Base-by-base conservation (phyloP, 2,888 invertebrate genomes). In the Trachelus stipa region DNA sequence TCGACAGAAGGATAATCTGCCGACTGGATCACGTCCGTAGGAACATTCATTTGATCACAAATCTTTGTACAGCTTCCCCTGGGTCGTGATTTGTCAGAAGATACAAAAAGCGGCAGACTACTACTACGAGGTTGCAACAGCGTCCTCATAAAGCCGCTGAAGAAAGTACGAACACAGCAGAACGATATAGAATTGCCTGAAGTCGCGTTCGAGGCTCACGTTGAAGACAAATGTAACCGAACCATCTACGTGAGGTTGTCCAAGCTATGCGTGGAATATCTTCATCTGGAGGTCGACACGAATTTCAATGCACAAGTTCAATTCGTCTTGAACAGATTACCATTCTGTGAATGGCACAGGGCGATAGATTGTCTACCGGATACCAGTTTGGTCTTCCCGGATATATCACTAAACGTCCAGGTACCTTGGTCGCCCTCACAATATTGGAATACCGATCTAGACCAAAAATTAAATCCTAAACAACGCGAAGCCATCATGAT, bases 291-390 rank as follows among this genome's bases (percentile, higher is more conserved):
- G 82, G 92, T 94, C 3, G 95, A 96, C 80, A 94, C 93, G 0
- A 94, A 94, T 80, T 92, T 95, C 76, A 92, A 93, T 75, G 95
- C 95, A 80, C 95, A 96, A 89, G 95, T 97, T 77, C 96, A 96
- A 88, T 97, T 97, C 88, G 95, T 96, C 87, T 89, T 97, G 81
- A 97, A 96, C 89, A 93, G 97, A 73, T 92, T 96, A 81, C 95
- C 96, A 0, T 95, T 96, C 85, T 96, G 96, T 91, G 96, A 97
- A 89, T 97, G 96, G 96, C 97, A 96, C 88, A 94, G 95, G 88
- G 96, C 96, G 0, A 94, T 97, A 34, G 97, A 97, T 89, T 94
- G 94, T 87, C 94, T 97, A 71, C 93, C 94, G 0, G 94, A 95
- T 85, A 93, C 95, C 77, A 93, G 94, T 74, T 92, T 96, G 69